Base-by-base conservation (phyloP, 2,888 invertebrate species). In the Sceliomorpha sp. region DNA sequence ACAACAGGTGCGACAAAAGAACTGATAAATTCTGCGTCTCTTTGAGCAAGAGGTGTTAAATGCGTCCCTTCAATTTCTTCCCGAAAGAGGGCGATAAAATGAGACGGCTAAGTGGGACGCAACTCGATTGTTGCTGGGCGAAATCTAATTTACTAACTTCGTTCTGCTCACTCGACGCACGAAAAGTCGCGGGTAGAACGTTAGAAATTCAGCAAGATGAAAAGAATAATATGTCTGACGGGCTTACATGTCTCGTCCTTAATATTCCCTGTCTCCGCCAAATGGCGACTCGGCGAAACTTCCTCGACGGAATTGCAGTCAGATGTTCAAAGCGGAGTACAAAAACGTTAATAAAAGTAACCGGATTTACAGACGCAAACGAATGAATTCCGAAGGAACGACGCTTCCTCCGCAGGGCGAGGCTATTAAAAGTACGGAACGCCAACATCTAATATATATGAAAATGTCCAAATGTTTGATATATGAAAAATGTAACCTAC, bases 71-170 rank as follows among this genome's bases (percentile, higher is more conserved):
- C n/a, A n/a, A n/a, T n/a, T n/a, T n/a, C n/a, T n/a, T n/a, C n/a
- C n/a, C n/a, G n/a, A n/a, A n/a, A n/a, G n/a, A n/a, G n/a, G n/a
- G n/a, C n/a, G n/a, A n/a, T n/a, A n/a, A n/a, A n/a, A n/a, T n/a
- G n/a, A n/a, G n/a, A n/a, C n/a, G n/a, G n/a, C n/a, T n/a, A n/a
- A 40, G 40, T 40, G 40, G 40, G 9, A 17, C 20, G 10, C 20
- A 40, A 40, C 24, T 40, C 40, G 40, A 40, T 40, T 40, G 40
- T 24, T 24, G 40, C 20, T 20, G 7, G 42, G 17, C 5, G 20
- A 36, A 63, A 55, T 53, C 31, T 53, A 53, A 53, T 62, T 45
- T 15, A 12, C 32, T 26, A 31, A 42, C 47, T 17, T 44, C 12
- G 29, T 39, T 32, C 9, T n/a, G n/a, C n/a, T n/a, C n/a, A n/a